Base-by-base conservation (phyloP, 2,797 vertebrate species). In the Parauchenoglanis punctatus region DNA sequence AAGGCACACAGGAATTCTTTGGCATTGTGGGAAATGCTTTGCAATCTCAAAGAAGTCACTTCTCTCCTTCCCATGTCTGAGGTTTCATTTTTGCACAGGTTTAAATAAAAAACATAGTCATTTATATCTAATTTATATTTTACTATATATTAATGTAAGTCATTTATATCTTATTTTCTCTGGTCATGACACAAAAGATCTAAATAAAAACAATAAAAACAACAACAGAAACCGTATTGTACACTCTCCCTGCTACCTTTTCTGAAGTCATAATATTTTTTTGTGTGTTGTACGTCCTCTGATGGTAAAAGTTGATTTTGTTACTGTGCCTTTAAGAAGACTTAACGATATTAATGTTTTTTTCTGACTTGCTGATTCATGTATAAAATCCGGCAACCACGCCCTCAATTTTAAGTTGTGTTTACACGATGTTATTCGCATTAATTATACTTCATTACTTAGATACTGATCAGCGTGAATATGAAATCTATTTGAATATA, bases 251-350 rank as follows among this genome's bases (percentile, higher is more conserved):
- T 5, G 5, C 54, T 40, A 40, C 40, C 40, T 40, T 40, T 40
- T 40, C 52, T 54, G 52, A 20, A 23, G 61, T 12, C 7, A 12
- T n/a, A 63, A 63, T 25, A 63, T 10, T 25, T 11, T 63, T 63
- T 63, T 31, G 63, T 13, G n/a, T 67, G 1, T 67, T 40, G 40
- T 40, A 13, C 63, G 0, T 28, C 63, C n/a, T n/a, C 63, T 31
- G 4, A 52, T n/a, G 13, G 7, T 54, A n/a, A 73, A 54, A 76
- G 18, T 12, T 76, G 13, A 4, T 28, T 54, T 76, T 52, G 12
- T 54, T 76, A 76, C 73, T 76, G 46, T 49, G 72, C 23, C 72
- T 75, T 75, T n/a, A 49, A 75, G 72, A 49, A 46, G 11, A 49
- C 40, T 40, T 72, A 31, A 15, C 11, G 3, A 68, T 23, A 46